Percentiles rank a stretch among this genome's conserved stretches.
Conservation (phyloP, 1,140 invertebrate genomes). For the Palaemon carinicauda region DNA sequence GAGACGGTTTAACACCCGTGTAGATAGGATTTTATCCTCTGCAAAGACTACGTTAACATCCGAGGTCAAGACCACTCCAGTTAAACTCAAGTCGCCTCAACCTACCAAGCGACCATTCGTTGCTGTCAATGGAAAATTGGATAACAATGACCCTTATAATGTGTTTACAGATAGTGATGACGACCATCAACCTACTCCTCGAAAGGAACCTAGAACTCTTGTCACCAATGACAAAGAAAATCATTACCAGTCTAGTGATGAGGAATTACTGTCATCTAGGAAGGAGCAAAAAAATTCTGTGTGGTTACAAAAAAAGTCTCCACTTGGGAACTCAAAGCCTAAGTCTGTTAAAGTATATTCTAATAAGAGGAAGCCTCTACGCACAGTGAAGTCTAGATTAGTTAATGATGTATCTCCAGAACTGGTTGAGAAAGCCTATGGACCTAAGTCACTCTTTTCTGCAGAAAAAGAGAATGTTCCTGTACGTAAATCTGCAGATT, state of each 20-base stretch:
- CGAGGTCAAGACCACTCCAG: not conserved
- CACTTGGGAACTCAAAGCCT: not conserved
- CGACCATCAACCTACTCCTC: not conserved
- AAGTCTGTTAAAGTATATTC: constrained; percentile 21
- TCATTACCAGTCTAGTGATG: no score
- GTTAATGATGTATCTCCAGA: constrained; percentile 47
- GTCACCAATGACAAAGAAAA: constrained; percentile 4
- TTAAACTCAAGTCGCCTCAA: not conserved
- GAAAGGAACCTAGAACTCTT: not conserved
- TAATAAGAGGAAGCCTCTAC: constrained; percentile 16
- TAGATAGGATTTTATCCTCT: constrained; percentile 18
- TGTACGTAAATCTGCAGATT: not conserved
- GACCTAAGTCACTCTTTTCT: not conserved
- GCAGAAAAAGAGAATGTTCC: constrained; percentile 56
- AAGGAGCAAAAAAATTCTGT: no score
- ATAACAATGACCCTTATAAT: constrained; percentile 6
- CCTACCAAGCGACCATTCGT: constrained; percentile 28
- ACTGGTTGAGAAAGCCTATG: constrained; percentile 50
- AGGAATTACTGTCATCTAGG: no score
- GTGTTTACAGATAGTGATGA: constrained; percentile 1
- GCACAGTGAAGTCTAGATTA: constrained; percentile 17
- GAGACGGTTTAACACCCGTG: not conserved
- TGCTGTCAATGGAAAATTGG: not conserved
- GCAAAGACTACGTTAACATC: not conserved
- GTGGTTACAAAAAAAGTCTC: not conserved